phyloP scores from a whole-genome alignment of 2,888 invertebrate genomes.

The Rhagonycha lutea region DNA sequence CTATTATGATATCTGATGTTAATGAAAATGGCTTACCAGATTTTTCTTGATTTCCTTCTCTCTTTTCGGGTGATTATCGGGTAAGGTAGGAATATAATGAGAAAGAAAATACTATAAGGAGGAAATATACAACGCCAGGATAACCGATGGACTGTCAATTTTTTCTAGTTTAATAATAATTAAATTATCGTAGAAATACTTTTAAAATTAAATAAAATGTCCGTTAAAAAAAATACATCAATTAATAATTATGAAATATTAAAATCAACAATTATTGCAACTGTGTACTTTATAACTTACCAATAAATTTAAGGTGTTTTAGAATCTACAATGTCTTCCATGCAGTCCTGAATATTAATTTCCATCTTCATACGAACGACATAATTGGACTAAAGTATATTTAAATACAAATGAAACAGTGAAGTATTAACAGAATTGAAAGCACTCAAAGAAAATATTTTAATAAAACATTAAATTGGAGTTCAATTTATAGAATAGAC shows the following conservation, averaged over 20 bases:
- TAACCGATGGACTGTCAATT: too few relatives aligned
- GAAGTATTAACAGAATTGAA: background rate
- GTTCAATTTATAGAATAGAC: background rate
- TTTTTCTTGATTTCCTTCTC: too few relatives aligned
- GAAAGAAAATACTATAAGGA: too few relatives aligned
- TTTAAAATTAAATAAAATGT: background rate
- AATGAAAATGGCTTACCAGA: too few relatives aligned
- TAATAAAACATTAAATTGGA: background rate
- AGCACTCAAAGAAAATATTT: background rate
- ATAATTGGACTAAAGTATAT: background rate
- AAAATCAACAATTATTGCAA: background rate
- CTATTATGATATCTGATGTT: too few relatives aligned
- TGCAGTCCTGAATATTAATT: background rate
- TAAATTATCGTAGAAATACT: background rate
- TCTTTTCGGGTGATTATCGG: too few relatives aligned
- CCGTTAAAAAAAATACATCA: background rate
- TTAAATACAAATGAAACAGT: background rate
- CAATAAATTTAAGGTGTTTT: background rate
- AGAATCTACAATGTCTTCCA: background rate
- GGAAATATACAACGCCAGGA: too few relatives aligned
- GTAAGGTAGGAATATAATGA: too few relatives aligned
- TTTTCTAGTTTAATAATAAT: too few relatives aligned
- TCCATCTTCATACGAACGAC: background rate
- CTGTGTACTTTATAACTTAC: background rate
- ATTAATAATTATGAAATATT: too few relatives aligned